These are phyloP conservation scores for Boloria euphrosyne DNA, from an alignment of 2,888 invertebrate species.

Conservation along the genomic window DNA sequence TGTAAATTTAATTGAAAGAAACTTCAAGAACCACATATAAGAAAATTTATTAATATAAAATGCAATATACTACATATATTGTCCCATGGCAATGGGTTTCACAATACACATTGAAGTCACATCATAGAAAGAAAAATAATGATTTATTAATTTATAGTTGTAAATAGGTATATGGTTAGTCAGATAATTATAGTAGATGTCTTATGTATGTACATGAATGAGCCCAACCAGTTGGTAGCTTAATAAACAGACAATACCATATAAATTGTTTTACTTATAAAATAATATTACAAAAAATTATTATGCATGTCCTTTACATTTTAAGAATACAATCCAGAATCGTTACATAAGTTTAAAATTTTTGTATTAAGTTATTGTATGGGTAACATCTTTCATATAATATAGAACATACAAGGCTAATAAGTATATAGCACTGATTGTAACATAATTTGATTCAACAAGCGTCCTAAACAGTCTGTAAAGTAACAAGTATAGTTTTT, in stretches of 20 bases:
- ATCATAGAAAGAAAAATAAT: conserved; percentile 46
- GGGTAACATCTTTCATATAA: no score
- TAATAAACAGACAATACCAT: not conserved
- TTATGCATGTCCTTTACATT: not conserved
- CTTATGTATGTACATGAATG: conserved; percentile 51
- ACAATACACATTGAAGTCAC: conserved; percentile 49
- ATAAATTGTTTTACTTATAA: not conserved
- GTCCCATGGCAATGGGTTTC: conserved; percentile 44
- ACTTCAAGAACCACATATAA: conserved; percentile 66
- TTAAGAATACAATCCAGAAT: not conserved
- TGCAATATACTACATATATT: conserved; percentile 66
- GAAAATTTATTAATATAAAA: conserved; percentile 79
- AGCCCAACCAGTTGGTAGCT: not conserved
- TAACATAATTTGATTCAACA: not conserved
- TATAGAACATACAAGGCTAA: not conserved
- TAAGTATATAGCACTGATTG: not conserved
- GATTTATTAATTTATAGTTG: conserved; percentile 47
- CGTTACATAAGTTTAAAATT: no score
- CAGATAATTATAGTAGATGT: conserved; percentile 47
- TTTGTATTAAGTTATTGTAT: no score
- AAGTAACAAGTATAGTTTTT: not conserved
- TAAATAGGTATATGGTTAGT: conserved; percentile 56
- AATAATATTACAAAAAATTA: conserved; percentile 1
- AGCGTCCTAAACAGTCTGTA: not conserved
- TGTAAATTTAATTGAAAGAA: conserved; percentile 10